Conservation (phyloP, 1,140 invertebrate genomes). For the Orius insidiosus region DNA sequence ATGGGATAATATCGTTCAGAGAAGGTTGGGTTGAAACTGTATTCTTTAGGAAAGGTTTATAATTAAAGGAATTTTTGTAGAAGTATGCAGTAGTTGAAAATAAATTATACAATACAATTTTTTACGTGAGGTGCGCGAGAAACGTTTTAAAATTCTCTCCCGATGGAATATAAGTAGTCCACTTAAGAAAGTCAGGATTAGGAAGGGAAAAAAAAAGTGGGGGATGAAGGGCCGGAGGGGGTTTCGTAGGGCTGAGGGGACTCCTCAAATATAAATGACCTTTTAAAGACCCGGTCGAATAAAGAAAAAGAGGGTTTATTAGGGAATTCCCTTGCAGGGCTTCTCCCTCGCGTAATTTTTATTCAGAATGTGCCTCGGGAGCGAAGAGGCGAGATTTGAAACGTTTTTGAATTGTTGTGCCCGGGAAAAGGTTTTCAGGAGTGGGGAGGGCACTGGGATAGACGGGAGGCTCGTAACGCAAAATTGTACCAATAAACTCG, state of each 20-base stretch:
- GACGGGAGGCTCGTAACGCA: constrained; percentile 7
- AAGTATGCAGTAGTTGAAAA: too few species aligned
- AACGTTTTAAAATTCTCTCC: constrained; percentile 7
- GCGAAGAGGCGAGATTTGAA: constrained; percentile 6
- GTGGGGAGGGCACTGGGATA: background rate
- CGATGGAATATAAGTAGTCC: constrained; percentile 10
- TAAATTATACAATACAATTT: too few species aligned
- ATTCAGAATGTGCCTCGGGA: constrained; percentile 9
- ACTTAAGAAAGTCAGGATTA: constrained; percentile 4
- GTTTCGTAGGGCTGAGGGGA: background rate
- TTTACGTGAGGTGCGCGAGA: constrained; percentile 3
- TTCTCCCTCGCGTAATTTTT: constrained; percentile 10
- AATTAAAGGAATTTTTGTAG: too few species aligned
- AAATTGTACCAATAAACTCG: constrained; percentile 12
- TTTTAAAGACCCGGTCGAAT: constrained; percentile 8
- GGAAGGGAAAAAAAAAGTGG: background rate
- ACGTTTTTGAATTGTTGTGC: constrained; percentile 12
- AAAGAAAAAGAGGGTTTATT: constrained; percentile 10
- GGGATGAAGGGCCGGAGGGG: background rate
- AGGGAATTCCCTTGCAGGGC: constrained; percentile 11
- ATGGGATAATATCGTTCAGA: too few species aligned
- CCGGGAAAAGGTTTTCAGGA: background rate
- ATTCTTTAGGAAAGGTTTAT: too few species aligned
- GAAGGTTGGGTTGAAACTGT: too few species aligned
- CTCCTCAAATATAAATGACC: constrained; percentile 12